phyloP scores from a whole-genome alignment of 2,113 vertebrate genomes.

The Crotalus horridus region DNA sequence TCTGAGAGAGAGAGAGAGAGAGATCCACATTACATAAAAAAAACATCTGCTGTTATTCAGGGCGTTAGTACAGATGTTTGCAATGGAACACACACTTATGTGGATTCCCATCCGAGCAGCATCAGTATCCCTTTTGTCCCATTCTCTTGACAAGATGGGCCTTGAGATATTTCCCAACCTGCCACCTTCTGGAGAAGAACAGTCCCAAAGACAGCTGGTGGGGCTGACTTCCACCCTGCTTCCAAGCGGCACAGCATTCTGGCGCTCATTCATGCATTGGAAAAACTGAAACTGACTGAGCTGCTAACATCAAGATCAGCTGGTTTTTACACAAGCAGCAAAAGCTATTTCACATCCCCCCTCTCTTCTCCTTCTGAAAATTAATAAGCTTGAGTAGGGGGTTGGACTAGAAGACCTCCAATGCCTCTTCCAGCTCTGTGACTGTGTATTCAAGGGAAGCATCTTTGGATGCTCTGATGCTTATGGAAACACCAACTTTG shows the following conservation, averaged over 20 bases:
- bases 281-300: not conserved
- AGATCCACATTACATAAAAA: not conserved
- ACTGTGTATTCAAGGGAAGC: not conserved
- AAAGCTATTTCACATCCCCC: not conserved
- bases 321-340: not conserved
- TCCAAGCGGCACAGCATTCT: not conserved
- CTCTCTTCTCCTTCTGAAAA: not conserved
- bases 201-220: conserved; percentile 60
- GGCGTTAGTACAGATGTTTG: not conserved
- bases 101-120: conserved; percentile 39
- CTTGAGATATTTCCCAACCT: conserved; percentile 60
- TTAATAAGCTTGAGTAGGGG: not conserved
- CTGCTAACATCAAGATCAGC: not conserved
- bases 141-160: conserved; percentile 35
- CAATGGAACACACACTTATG: not conserved
- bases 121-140: conserved; percentile 31
- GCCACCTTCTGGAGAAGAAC: conserved; percentile 19
- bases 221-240: conserved; percentile 9
- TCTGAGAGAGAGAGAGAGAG: not conserved
- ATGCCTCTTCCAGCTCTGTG: not conserved
- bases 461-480: not conserved
- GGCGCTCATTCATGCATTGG: not conserved
- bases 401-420: not conserved
- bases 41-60: not conserved
- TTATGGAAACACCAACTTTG: not conserved